Evolutionary conservation across 2,113 vertebrate genomes (phyloP), one percentile per base, ranked within the genome.

Genomic region (Todiramphus chloris): DNA sequence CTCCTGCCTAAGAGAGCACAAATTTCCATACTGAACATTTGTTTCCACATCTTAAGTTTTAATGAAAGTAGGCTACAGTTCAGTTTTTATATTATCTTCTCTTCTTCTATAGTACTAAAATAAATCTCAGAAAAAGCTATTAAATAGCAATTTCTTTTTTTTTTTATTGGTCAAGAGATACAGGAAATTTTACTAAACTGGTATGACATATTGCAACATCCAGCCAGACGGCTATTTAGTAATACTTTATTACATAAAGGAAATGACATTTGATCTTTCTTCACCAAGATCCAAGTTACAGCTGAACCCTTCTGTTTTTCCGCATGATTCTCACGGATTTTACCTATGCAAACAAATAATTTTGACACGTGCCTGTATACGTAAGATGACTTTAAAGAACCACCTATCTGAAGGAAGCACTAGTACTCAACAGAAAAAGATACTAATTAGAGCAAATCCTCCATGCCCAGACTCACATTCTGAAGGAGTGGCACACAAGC

Each of bases 181-280:
- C 5, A 16, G 69, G 87, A 89, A 94, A 62, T 68, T 89, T 87
- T 76, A 73, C 77, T 82, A 79, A n/a, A 56, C 48, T 91, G 72
- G 55, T 68, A 93, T 92, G 84, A 86, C 30, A 86, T 39, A 93
- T 88, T 94, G 83, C 90, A 90, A 86, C 78, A 96, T n/a, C 64
- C 51, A 86, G 87, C 48, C 89, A 82, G 77, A 21, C 44, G 76
- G 48, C 68, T 62, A 27, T 85, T 92, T 89, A 93, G 83, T 78
- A 96, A 95, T 79, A 68, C 46, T 95, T 90, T 21, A 89, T 75
- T 78, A 72, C 76, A 87, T 75, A 94, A 83, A 95, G 96, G 95
- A 97, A 96, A 77, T 96, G 88, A 94, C 94, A 93, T 86, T 70
- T 94, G 95, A 87, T 74, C 96, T 94, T 53, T 87, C 76, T 58